These are phyloP conservation scores for Onychomys torridus DNA, from an alignment of 2,797 vertebrate genomes.

Conservation along the genomic window DNA sequence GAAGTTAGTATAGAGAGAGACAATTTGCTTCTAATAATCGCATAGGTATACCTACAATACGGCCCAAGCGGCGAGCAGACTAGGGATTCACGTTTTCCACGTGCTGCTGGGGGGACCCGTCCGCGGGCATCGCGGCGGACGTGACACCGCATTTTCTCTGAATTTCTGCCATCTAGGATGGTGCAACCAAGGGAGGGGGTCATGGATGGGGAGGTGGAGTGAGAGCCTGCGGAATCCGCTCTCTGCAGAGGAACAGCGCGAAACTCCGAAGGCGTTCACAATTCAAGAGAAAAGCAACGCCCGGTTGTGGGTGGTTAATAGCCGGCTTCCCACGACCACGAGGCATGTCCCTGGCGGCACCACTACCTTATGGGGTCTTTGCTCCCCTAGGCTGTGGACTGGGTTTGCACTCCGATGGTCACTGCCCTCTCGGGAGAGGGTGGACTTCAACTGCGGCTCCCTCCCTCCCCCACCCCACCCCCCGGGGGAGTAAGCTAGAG, in stretches of 20 bases:
- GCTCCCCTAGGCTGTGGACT: conserved; percentile 4
- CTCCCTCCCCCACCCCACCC: no score
- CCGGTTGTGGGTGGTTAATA: conserved; percentile 63
- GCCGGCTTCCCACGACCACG: conserved; percentile 62
- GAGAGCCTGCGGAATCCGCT: neutral
- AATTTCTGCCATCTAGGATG: conserved; percentile 28
- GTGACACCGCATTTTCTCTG: conserved; percentile 74
- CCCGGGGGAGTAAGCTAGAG: neutral
- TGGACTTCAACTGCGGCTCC: neutral
- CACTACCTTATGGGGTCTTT: conserved; percentile 31
- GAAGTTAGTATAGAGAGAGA: neutral
- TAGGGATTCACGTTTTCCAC: conserved; percentile 1
- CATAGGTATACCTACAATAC: neutral
- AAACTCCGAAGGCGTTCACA: conserved; percentile 6
- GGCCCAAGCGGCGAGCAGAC: neutral
- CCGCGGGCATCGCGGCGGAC: conserved; percentile 13
- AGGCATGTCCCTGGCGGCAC: conserved; percentile 53
- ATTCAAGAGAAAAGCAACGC: conserved; percentile 63
- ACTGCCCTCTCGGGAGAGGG: neutral
- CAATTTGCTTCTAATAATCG: neutral
- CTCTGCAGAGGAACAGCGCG: neutral
- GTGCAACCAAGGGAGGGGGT: neutral
- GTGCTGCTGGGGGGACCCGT: conserved; percentile 39
- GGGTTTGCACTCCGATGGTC: neutral
- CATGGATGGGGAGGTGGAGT: neutral